Base-by-base conservation (phyloP, 2,888 invertebrate genomes). In the Anoplius nigerrimus region DNA sequence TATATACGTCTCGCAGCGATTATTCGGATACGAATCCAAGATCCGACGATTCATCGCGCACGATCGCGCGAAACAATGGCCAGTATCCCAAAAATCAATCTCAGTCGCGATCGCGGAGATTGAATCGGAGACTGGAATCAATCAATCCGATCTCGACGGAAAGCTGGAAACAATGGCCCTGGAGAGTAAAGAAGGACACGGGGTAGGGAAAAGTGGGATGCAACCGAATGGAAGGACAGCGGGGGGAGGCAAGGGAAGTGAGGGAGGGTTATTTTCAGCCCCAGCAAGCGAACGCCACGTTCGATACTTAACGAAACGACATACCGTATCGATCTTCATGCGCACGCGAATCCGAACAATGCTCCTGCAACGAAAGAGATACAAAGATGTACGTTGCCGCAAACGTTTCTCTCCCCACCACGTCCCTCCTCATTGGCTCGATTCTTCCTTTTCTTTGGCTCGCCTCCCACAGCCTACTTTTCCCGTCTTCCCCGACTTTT, bases 241-340 rank as follows among this genome's bases (percentile, higher is more conserved):
- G 48, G 5, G 2, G 5, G 8, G 42, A 42, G 13, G 42, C n/a
- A n/a, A 42, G 42, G 42, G 18, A 18, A 48, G 8, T 11, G 13
- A 48, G 16, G 48, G 8, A 3, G 48, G 16, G 48, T 15, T 48
- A 53, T 15, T 24, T 53, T 21, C 53, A 24, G 24, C 21, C 22
- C 53, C 22, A 13, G 53, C 8, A 27, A 57, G 45, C 55, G 55
- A 55, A 24, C 8, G 16, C 18, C 27, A 18, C 16, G 18, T 45
- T 60, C 60, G 60, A 60, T 51, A 52, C 18, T 51, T 22, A 59
- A 58, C 59, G 43, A 65, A 58, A 58, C 53, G 48, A 27, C 65
- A 53, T 58, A 46, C 42, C 65, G 59, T 53, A 59, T 65, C 65
- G 65, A 65, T 65, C 58, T 53, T 61, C 56, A 24, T 20, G 42